phyloP scores from a whole-genome alignment of 1,140 invertebrate species.

The Psix sp. region DNA sequence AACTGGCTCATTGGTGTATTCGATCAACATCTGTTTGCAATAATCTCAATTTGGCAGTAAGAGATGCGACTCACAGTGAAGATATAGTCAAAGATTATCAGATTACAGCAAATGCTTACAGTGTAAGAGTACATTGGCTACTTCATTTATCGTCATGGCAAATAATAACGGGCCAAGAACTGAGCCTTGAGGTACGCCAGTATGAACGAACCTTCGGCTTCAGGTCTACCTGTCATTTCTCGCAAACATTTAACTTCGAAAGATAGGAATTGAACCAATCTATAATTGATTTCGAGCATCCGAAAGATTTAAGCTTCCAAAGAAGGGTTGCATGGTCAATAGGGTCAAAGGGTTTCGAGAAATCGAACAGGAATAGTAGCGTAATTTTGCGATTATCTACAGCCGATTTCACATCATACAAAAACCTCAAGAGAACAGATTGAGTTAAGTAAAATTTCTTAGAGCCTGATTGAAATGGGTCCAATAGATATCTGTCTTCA shows the following conservation, averaged over 20 bases:
- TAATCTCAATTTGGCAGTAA: not conserved
- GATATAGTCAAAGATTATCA: not conserved
- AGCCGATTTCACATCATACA: conserved; percentile 4
- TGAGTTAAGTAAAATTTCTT: not conserved
- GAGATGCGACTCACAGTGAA: not conserved
- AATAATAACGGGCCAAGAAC: not conserved
- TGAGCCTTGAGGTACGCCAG: not conserved
- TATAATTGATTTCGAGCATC: not conserved
- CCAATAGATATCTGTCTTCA: not conserved
- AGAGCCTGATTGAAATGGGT: conserved; percentile 3
- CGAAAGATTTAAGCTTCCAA: not conserved
- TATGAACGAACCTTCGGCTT: not conserved
- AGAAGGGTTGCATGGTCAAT: not conserved
- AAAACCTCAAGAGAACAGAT: not conserved
- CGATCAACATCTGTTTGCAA: not conserved
- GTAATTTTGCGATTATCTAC: not conserved
- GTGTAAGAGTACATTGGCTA: not conserved
- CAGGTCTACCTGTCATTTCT: not conserved
- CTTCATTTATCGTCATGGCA: not conserved
- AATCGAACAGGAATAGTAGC: not conserved
- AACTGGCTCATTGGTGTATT: not conserved
- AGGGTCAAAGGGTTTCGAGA: not conserved
- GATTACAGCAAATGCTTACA: not conserved
- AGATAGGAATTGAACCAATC: not conserved
- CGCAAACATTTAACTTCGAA: not conserved